phyloP scores from a whole-genome alignment of 1,140 invertebrate species.

The Drosophila ohnishii region DNA sequence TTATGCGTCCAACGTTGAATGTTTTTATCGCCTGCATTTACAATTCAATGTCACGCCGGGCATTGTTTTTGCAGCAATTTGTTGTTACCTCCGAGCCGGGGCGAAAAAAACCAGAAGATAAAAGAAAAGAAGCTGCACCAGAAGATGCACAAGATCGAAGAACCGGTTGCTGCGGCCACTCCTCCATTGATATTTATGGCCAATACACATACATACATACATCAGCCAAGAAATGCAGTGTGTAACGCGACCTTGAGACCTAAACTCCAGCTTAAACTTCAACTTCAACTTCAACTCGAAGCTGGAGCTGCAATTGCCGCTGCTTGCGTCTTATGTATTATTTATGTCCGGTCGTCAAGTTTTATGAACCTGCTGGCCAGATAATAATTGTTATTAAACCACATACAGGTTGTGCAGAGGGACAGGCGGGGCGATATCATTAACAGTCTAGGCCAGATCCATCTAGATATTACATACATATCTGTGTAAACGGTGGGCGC shows the following conservation, averaged over 20 bases:
- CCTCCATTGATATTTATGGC: constrained; percentile 13
- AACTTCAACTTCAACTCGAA: constrained; percentile 1
- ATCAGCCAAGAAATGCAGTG: constrained; percentile 29
- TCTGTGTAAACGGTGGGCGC: constrained; percentile 27
- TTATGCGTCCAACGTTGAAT: constrained; percentile 40
- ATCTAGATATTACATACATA: constrained; percentile 19
- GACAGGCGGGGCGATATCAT: constrained; percentile 10
- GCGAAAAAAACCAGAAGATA: constrained; percentile 15
- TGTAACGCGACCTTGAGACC: constrained; percentile 43
- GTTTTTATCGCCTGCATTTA: constrained; percentile 63
- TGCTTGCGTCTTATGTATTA: constrained; percentile 29
- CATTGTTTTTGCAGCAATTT: constrained; percentile 34
- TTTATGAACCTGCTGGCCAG: constrained; percentile 31
- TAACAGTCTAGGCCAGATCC: constrained; percentile 45
- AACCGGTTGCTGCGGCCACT: constrained; percentile 53
- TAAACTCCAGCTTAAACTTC: constrained; percentile 23
- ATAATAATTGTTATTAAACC: constrained; percentile 53
- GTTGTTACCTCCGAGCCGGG: constrained; percentile 42
- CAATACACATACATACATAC: not conserved
- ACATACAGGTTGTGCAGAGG: constrained; percentile 27
- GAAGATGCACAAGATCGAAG: constrained; percentile 36
- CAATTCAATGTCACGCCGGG: constrained; percentile 70
- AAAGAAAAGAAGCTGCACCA: constrained; percentile 24
- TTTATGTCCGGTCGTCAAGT: constrained; percentile 36
- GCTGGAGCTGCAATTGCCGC: constrained; percentile 41